A percentile compares a stretch with the other conserved stretches of the same genome.
phyloP scores from a whole-genome alignment of 2,113 vertebrate species.

The Etheostoma spectabile region DNA sequence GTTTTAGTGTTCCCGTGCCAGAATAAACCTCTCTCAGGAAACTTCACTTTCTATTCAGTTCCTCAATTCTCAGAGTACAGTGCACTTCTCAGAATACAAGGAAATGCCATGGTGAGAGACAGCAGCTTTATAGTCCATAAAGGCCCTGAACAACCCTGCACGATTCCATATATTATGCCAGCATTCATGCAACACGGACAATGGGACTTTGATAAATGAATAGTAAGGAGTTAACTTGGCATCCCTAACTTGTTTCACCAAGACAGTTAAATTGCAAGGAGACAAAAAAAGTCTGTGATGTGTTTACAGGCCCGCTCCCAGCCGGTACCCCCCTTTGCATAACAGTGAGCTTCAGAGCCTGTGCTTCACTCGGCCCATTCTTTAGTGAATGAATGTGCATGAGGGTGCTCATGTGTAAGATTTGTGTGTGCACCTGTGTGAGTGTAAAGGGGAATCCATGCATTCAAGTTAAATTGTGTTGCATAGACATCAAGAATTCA shows the following conservation, averaged over 20 bases:
- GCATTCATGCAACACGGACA: conserved; percentile 29
- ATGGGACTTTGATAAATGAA: conserved; percentile 62
- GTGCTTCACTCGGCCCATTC: conserved; percentile 52
- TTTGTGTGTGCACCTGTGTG: conserved; percentile 20
- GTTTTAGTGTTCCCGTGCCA: conserved; percentile 64
- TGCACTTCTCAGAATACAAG: conserved; percentile 71
- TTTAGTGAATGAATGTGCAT: conserved; percentile 54
- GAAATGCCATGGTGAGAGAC: conserved; percentile 75
- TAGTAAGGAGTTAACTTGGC: conserved; percentile 61
- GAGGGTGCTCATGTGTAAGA: conserved; percentile 58
- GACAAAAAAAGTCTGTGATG: conserved; percentile 67
- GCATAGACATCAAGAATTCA: not conserved
- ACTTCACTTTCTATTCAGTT: conserved; percentile 74
- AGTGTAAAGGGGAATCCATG: conserved; percentile 16
- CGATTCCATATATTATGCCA: conserved; percentile 44
- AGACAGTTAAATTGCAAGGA: conserved; percentile 43
- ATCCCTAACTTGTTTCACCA: conserved; percentile 49
- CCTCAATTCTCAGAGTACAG: conserved; percentile 60
- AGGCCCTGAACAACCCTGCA: conserved; percentile 30
- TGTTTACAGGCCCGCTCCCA: conserved; percentile 59
- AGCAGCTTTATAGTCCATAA: conserved; percentile 63
- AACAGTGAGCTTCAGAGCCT: conserved; percentile 54
- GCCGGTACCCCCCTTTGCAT: conserved; percentile 50
- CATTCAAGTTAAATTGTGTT: conserved; percentile 16
- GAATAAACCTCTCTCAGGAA: conserved; percentile 81